Conservation (phyloP, 2,113 vertebrate species). For the Nettapus auritus region DNA sequence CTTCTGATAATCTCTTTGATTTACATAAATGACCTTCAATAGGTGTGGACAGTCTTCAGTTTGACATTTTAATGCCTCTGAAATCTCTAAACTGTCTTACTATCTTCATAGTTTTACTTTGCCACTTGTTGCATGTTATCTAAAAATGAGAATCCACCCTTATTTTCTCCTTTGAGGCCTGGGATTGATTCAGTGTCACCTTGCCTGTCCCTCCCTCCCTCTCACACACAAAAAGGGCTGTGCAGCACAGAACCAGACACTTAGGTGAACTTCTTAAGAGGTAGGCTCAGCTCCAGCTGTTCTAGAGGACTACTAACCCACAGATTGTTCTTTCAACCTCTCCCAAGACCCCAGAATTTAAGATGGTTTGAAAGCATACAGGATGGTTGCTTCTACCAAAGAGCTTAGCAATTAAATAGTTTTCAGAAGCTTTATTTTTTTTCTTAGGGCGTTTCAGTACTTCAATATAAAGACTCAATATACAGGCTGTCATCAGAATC, state of each 20-base stretch:
- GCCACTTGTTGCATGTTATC: not conserved
- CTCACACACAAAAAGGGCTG: not conserved
- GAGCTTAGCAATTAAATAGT: not conserved
- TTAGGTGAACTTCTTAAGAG: not conserved
- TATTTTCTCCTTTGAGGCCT: not conserved
- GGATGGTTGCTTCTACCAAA: not conserved
- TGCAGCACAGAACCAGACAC: not conserved
- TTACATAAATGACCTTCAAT: not conserved
- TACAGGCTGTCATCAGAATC: not conserved
- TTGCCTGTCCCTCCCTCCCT: not conserved
- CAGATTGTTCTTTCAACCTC: accelerated
- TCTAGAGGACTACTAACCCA: not conserved
- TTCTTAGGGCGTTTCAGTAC: not conserved
- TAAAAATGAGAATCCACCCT: not conserved
- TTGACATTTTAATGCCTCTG: not conserved
- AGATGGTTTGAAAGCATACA: not conserved
- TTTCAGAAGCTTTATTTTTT: not conserved
- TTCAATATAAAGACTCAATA: not conserved
- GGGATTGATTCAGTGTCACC: not conserved
- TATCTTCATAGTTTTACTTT: not conserved
- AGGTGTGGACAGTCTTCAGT: not conserved
- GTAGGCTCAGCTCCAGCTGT: not conserved
- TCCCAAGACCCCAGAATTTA: not conserved
- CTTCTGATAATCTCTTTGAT: not conserved
- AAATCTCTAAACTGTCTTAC: not conserved